Conservation (phyloP, 2,888 invertebrate genomes). For the Kuschelorhynchus macadamiae region DNA sequence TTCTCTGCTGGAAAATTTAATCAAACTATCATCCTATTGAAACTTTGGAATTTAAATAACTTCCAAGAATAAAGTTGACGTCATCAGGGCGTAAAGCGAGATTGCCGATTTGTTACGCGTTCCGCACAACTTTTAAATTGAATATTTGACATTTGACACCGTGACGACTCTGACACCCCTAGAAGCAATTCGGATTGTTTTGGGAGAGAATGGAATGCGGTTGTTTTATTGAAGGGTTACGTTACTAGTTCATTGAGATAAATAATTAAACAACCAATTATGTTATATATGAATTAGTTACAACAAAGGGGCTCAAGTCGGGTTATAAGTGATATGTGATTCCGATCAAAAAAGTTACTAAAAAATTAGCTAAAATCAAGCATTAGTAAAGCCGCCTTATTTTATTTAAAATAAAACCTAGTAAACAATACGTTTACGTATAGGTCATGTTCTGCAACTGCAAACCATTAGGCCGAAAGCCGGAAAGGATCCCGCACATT, state of each 20-base stretch:
- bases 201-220: constrained; percentile 4
- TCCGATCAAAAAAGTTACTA: too few relatives aligned
- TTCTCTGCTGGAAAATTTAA: constrained; percentile 47
- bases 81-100: constrained; percentile 60
- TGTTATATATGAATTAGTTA: too few relatives aligned
- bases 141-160: constrained; percentile 55
- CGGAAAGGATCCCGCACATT: too few relatives aligned
- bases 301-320: too few relatives aligned
- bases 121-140: constrained; percentile 69
- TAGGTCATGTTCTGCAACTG: too few relatives aligned
- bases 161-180: constrained; percentile 27
- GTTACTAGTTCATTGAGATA: not conserved
- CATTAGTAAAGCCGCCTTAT: too few relatives aligned
- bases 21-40: constrained; percentile 58
- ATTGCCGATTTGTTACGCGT: constrained; percentile 69
- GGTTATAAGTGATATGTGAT: too few relatives aligned
- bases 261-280: not conserved
- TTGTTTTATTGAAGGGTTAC: constrained; percentile 19
- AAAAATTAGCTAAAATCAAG: too few relatives aligned
- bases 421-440: too few relatives aligned
- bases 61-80: constrained; percentile 62
- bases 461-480: too few relatives aligned
- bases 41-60: constrained; percentile 66
- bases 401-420: too few relatives aligned
- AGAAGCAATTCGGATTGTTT: constrained; percentile 13